A percentile compares a stretch with the other conserved stretches of the same genome.
These are phyloP conservation scores for Ischnura elegans DNA, from an alignment of 2,888 invertebrate genomes.

Conservation along the genomic window DNA sequence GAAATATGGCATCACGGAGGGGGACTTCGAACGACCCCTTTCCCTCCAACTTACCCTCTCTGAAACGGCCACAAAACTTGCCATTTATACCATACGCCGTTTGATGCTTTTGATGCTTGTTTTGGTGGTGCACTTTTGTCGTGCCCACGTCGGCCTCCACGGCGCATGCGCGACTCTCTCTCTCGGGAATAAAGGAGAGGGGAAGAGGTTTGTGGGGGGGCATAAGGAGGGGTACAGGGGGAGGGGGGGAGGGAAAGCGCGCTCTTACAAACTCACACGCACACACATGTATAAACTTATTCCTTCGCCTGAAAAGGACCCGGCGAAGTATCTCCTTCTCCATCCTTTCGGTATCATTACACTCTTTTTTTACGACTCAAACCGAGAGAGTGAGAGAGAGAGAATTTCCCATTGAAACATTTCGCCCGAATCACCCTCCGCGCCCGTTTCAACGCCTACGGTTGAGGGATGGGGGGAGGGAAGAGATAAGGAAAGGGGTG, in stretches of 20 bases:
- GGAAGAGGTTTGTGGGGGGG: background rate
- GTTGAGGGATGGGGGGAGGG: background rate
- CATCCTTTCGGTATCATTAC: background rate
- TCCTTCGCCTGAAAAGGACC: background rate
- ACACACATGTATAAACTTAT: too few relatives aligned
- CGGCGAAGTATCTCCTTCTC: background rate
- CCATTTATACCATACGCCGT: background rate
- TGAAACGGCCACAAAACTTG: background rate
- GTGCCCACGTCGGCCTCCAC: background rate
- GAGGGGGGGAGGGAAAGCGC: background rate
- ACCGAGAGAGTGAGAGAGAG: background rate
- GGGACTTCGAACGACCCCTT: background rate
- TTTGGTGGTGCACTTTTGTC: constrained; percentile 4
- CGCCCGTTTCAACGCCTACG: background rate
- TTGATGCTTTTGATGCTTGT: background rate
- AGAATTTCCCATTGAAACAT: constrained; percentile 26
- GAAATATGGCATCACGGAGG: background rate
- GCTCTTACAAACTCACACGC: too few relatives aligned
- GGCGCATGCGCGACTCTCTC: background rate
- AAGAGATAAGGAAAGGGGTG: background rate
- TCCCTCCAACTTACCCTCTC: background rate
- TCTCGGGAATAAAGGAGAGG: background rate
- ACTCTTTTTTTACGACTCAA: background rate
- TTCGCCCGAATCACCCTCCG: background rate
- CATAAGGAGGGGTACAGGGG: background rate